Base-by-base conservation (phyloP, 2,888 invertebrate genomes). In the Aleiodes alternator region DNA sequence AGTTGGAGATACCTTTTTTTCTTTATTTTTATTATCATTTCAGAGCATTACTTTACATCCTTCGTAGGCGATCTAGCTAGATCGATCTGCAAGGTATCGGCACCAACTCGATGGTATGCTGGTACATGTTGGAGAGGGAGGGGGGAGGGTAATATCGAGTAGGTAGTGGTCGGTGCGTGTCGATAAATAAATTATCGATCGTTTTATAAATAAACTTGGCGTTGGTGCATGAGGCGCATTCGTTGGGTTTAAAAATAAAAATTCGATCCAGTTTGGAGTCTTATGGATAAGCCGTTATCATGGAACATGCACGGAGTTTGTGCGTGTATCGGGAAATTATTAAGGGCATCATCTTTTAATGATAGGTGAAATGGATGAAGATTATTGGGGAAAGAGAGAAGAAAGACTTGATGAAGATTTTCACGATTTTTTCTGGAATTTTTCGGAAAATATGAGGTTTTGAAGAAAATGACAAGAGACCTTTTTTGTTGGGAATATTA, bases 151-250 rank as follows among this genome's bases (percentile, higher is more conserved):
- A 56, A 4, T 23, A 55, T 14, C 55, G 23, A 23, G 43, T 43
- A 43, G 14, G 51, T 29, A 14, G 68, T n/a, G 50, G 23, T 9
- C 29, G 8, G 68, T 68, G 51, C 53, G 68, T 68, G 51, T 29
- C 71, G 81, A 82, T 83, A 83, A 84, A 83, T 84, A 84, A 84
- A 84, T 84, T 83, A 84, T 83, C 80, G 31, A 80, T 82, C 81
- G 80, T 79, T 78, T 83, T 82, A 82, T 84, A 84, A 84, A 82
- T 83, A 83, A 83, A 79, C 78, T 31, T 69, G 74, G 79, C 81
- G 77, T 80, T 80, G 79, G 80, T 76, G 78, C 80, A 68, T 51
- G 68, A 14, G 16, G 4, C 5, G 3, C 14, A 14, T 16, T 4
- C 16, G 1, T 53, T 9, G 14, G 6, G 43, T 43, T 43, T 43